Conservation (phyloP, 2,888 invertebrate genomes). For the Opisthograptis luteolata region DNA sequence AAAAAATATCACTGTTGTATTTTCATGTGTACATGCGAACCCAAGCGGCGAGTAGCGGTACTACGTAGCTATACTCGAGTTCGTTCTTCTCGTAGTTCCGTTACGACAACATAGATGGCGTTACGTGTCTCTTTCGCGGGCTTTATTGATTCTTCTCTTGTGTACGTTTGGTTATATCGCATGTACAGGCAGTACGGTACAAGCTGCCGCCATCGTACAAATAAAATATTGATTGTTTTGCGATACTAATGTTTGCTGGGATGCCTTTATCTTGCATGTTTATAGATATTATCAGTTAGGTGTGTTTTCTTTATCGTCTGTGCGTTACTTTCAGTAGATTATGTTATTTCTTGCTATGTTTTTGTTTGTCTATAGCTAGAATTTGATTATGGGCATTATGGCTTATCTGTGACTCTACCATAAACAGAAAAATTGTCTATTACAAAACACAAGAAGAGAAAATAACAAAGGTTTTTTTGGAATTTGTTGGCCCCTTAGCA, state of each 20-base stretch:
- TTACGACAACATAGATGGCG: constrained; percentile 42
- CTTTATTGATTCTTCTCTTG: constrained; percentile 16
- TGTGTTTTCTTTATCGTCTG: constrained; percentile 38
- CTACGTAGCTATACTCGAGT: constrained; percentile 11
- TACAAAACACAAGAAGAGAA: too few species aligned
- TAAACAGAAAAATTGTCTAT: too few species aligned
- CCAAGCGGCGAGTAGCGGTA: constrained; percentile 24
- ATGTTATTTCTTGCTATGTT: constrained; percentile 5
- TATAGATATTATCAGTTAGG: constrained; percentile 38
- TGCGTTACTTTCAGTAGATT: constrained; percentile 8
- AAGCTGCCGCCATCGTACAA: constrained; percentile 53
- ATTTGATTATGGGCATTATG: too few species aligned
- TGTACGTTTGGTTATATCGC: not conserved
- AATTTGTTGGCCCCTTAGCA: too few species aligned
- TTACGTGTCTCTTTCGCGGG: constrained; percentile 13
- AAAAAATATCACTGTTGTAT: not conserved
- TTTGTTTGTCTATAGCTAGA: too few species aligned
- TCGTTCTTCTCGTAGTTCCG: constrained; percentile 17
- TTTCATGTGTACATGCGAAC: not conserved
- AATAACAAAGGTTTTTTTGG: too few species aligned
- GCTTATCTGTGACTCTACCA: too few species aligned
- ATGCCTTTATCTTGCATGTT: constrained; percentile 54
- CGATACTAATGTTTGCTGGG: constrained; percentile 56
- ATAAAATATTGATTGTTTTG: constrained; percentile 67
- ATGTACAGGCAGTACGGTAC: not conserved